Evolutionary conservation across 2,797 vertebrate species (phyloP).

Genomic region (Sebastes paucispinis): DNA sequence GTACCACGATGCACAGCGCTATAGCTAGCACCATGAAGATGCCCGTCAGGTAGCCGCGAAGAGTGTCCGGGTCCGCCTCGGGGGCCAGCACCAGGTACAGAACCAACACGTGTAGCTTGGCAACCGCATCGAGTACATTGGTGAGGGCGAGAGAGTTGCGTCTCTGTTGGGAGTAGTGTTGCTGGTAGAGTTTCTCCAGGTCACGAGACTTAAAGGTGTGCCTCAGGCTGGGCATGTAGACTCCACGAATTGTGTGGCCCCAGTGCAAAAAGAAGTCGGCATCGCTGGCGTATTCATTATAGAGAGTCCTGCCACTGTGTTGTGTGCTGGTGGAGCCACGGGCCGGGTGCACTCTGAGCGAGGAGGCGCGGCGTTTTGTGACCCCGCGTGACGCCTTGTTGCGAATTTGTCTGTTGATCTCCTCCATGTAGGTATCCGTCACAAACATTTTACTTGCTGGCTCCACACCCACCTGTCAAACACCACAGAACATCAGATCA

Average conservation of each 20-base stretch:
- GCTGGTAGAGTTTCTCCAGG: slow-evolving; percentile 84
- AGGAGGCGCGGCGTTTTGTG: slow-evolving; percentile 77
- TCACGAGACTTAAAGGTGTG: slow-evolving; percentile 82
- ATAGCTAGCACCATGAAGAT: slow-evolving; percentile 76
- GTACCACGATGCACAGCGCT: slow-evolving; percentile 72
- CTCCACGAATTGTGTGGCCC: slow-evolving; percentile 68
- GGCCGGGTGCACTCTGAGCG: slow-evolving; percentile 68
- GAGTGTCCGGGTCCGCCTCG: slow-evolving; percentile 47
- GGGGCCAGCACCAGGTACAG: slow-evolving; percentile 78
- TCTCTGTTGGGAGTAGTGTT: slow-evolving; percentile 81
- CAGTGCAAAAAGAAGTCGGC: slow-evolving; percentile 81
- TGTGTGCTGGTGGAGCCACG: slow-evolving; percentile 56
- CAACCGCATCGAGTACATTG: slow-evolving; percentile 79
- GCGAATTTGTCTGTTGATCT: slow-evolving; percentile 83
- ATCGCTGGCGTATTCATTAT: slow-evolving; percentile 65
- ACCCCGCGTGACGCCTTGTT: slow-evolving; percentile 75
- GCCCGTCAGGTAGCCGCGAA: slow-evolving; percentile 71
- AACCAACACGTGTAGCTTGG: slow-evolving; percentile 80
- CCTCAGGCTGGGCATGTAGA: slow-evolving; percentile 78
- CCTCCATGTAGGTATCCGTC: slow-evolving; percentile 80
- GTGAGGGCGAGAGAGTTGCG: slow-evolving; percentile 81
- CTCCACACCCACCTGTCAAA: slow-evolving; percentile 72
- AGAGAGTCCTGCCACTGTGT: slow-evolving; percentile 4
- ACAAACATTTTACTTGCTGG: slow-evolving; percentile 79
- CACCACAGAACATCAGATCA: background rate